Evolutionary conservation across 2,797 vertebrate species (phyloP), one percentile per base, ranked within the genome.

Genomic region (Parambassis ranga): DNA sequence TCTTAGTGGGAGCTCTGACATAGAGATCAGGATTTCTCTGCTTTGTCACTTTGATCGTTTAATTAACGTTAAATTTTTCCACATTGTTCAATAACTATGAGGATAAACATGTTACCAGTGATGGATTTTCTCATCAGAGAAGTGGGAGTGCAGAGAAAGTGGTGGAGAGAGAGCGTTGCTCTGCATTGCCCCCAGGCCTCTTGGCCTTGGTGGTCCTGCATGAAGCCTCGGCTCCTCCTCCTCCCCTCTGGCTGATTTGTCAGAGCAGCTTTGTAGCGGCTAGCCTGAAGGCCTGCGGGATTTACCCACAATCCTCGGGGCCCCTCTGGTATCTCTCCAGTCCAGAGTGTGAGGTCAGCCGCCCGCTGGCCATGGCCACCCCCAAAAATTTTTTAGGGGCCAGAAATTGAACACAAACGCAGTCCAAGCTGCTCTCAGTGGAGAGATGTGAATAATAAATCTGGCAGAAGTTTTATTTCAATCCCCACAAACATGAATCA

Each of bases 181-280:
- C 48, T 55, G 35, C 65, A 44, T 73, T 2, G 80, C 86, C 76
- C 76, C 31, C 39, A 18, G 83, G 82, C 78, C 48, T 60, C 51
- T 6, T 64, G 70, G 73, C 67, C 70, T 68, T 11, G 39, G 49
- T 46, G 65, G 27, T 71, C 53, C 67, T 63, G 50, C 24, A 3
- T 49, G 59, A 63, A 19, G 67, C 42, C 44, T 16, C 55, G 3
- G 28, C 66, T 64, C 64, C 81, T 52, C 72, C 74, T 67, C 57
- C 47, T 65, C 20, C 81, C 77, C 80, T 77, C 73, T 14, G 72
- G 82, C 82, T 57, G 42, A 23, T 77, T 58, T 72, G 65, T 71
- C 71, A 76, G 63, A 68, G 51, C 36, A 2, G 59, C 82, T 85
- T 83, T 82, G 74, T 77, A 82, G 69, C 56, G 3, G 65, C 59